Evolutionary conservation across 2,113 vertebrate genomes (phyloP).

Genomic region (Machaerirhynchus nigripectus): DNA sequence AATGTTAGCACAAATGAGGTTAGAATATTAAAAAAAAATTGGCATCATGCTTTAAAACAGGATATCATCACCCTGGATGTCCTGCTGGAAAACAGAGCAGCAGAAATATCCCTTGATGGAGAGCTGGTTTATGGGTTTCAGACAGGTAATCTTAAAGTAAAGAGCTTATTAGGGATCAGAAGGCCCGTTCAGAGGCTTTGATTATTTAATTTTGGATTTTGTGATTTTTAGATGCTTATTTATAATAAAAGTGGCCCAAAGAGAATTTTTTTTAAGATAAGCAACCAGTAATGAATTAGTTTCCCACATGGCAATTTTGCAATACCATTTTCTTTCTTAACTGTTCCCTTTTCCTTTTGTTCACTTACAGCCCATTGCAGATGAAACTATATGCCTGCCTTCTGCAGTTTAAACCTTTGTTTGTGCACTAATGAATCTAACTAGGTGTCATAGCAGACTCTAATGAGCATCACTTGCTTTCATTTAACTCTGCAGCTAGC

Average conservation of each 20-base stretch:
- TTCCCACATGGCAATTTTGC: background rate
- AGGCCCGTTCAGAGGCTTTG: background rate
- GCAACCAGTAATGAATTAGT: background rate
- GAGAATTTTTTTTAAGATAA: background rate
- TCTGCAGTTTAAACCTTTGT: background rate
- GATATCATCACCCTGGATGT: background rate
- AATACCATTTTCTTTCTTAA: background rate
- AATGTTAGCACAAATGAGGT: background rate
- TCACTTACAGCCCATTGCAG: background rate
- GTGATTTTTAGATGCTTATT: background rate
- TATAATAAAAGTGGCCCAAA: background rate
- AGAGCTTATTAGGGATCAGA: background rate
- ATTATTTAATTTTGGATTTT: background rate
- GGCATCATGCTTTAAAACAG: background rate
- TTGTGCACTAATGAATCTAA: slow-evolving; percentile 44
- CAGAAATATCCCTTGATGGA: background rate
- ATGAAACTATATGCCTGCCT: background rate
- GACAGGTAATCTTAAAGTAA: background rate
- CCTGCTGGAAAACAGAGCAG: background rate
- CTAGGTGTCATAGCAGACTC: slow-evolving; percentile 4
- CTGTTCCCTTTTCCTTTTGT: background rate
- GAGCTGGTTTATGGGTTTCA: background rate
- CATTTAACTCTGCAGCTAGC: slow-evolving; percentile 41
- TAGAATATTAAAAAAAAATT: background rate
- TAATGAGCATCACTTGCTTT: slow-evolving; percentile 41